Percentiles rank a stretch among this genome's conserved stretches.
These are phyloP conservation scores for Pocillopora grandis DNA, from an alignment of 92 coral and sea anemone species.

Conservation along the genomic window DNA sequence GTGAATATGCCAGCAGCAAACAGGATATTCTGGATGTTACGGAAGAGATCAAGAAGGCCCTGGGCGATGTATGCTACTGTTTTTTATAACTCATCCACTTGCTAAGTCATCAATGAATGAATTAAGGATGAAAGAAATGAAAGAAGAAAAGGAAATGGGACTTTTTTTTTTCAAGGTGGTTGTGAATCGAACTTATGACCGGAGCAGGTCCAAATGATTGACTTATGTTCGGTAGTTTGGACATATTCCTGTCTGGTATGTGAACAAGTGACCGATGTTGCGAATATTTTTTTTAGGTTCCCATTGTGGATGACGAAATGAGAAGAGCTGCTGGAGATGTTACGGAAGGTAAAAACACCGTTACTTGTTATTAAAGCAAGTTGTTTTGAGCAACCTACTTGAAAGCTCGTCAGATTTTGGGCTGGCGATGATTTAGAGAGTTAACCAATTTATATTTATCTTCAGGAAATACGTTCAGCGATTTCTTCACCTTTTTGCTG, in stretches of 20 bases:
- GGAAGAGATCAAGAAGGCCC: constrained; percentile 89
- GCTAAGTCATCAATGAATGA: background rate
- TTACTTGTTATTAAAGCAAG: too few relatives aligned
- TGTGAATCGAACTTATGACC: too few relatives aligned
- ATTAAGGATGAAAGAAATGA: background rate
- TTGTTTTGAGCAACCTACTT: too few relatives aligned
- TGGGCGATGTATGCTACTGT: constrained; percentile 72
- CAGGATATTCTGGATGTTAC: constrained; percentile 84
- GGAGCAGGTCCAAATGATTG: too few relatives aligned
- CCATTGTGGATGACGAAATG: constrained; percentile 96
- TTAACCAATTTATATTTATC: too few relatives aligned
- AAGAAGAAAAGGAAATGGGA: too few relatives aligned
- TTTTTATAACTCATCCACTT: background rate
- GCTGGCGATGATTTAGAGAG: too few relatives aligned
- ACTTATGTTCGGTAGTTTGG: too few relatives aligned
- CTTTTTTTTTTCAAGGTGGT: background rate
- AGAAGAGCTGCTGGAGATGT: constrained; percentile 90
- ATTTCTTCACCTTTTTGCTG: too few relatives aligned
- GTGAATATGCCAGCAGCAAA: constrained; percentile 91
- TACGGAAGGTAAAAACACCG: constrained; percentile 62
- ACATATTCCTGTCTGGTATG: background rate
- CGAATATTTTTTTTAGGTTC: constrained; percentile 48
- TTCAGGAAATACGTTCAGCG: too few relatives aligned
- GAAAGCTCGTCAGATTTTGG: too few relatives aligned
- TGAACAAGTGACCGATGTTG: background rate